Evolutionary conservation across 35 echinoderm and acorn worm species (phyloP).

Genomic region (Apostichopus californicus): DNA sequence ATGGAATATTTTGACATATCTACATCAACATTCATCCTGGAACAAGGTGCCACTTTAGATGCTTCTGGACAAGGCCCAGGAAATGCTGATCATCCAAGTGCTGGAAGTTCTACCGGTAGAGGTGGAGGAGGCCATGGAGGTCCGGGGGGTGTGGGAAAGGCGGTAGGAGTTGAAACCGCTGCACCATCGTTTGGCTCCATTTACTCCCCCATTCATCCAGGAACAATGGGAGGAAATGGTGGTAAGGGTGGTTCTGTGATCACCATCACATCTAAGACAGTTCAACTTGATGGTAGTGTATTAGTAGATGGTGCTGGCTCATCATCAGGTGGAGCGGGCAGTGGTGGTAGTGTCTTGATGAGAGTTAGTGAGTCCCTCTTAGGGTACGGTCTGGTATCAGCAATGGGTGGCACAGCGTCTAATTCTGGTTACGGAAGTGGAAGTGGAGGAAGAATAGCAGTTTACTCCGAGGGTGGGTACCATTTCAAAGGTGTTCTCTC

Average conservation of each 20-base stretch:
- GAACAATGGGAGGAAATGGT: constrained; percentile 65
- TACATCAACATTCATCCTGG: constrained; percentile 56
- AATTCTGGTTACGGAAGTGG: constrained; percentile 64
- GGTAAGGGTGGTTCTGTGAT: constrained; percentile 70
- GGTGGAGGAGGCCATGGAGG: constrained; percentile 85
- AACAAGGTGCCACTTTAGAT: constrained; percentile 73
- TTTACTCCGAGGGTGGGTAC: constrained; percentile 43
- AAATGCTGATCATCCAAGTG: constrained; percentile 55
- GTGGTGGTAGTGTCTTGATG: constrained; percentile 80
- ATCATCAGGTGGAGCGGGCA: constrained; percentile 66
- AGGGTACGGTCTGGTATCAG: constrained; percentile 64
- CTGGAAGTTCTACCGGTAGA: constrained; percentile 13
- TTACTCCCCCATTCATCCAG: constrained; percentile 57
- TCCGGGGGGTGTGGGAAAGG: constrained; percentile 70
- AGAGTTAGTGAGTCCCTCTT: constrained; percentile 27
- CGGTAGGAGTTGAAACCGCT: background rate
- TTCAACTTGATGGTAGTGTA: constrained; percentile 70
- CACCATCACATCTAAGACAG: constrained; percentile 41
- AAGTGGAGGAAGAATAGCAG: constrained; percentile 82
- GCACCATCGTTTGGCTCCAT: constrained; percentile 83
- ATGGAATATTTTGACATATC: constrained; percentile 72
- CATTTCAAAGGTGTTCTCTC: constrained; percentile 59
- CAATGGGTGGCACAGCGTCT: constrained; percentile 61
- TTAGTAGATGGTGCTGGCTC: constrained; percentile 53
- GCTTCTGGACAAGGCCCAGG: constrained; percentile 53